A percentile compares a stretch with the other conserved stretches of the same genome.
phyloP scores from a whole-genome alignment of 2,113 vertebrate species.

The Elanoides forficatus region DNA sequence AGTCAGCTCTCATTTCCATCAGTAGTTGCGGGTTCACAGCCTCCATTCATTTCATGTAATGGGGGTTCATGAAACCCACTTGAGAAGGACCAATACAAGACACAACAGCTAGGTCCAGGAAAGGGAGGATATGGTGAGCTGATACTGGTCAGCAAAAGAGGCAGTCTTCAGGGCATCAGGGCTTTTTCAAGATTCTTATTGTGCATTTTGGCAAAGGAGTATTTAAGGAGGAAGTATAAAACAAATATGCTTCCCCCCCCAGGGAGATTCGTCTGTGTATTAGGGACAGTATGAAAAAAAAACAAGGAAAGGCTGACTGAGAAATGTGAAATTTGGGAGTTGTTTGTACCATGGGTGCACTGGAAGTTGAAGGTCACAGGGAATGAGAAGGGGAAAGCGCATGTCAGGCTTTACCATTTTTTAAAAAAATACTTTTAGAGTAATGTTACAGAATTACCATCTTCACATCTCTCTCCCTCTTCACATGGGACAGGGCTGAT shows the following conservation, averaged over 20 bases:
- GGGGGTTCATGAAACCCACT: no score
- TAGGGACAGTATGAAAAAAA: not conserved
- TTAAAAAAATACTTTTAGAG: not conserved
- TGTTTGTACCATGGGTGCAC: not conserved
- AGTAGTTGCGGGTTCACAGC: not conserved
- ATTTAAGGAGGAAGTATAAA: not conserved
- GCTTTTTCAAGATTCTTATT: not conserved
- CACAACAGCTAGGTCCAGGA: not conserved
- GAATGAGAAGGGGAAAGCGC: not conserved
- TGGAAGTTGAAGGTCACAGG: not conserved
- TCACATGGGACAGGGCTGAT: not conserved
- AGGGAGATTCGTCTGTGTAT: not conserved
- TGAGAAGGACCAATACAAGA: accelerated
- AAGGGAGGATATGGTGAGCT: not conserved
- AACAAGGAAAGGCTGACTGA: not conserved
- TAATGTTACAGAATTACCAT: not conserved
- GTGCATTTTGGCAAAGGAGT: not conserved
- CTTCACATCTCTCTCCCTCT: not conserved
- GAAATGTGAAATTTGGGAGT: not conserved
- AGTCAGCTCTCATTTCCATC: accelerated
- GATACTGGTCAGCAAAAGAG: not conserved
- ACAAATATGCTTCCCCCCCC: not conserved
- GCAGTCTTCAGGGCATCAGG: not conserved
- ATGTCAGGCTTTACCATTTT: not conserved
- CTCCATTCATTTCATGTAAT: not conserved